Evolutionary conservation across 2,113 vertebrate genomes (phyloP).

Genomic region (Hepsetus odoe): DNA sequence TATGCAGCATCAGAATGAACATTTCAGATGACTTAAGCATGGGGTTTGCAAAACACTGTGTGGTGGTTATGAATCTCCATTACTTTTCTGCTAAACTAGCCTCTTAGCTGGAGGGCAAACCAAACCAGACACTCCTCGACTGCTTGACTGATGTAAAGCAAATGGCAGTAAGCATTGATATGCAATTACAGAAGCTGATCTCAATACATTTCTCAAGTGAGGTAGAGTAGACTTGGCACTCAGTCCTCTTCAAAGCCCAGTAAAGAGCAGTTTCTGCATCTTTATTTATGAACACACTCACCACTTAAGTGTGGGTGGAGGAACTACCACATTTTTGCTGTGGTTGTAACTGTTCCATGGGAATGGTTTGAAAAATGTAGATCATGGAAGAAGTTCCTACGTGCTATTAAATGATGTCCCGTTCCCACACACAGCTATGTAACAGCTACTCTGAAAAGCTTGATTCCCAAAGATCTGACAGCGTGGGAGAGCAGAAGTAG

Average conservation of each 20-base stretch:
- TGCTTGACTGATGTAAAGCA: no score
- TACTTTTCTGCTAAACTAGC: no score
- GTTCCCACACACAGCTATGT: not conserved
- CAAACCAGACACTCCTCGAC: no score
- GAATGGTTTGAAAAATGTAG: conserved; percentile 2
- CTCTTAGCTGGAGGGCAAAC: no score
- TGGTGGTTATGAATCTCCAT: no score
- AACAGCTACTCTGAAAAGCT: not conserved
- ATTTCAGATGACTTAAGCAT: no score
- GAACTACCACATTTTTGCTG: conserved; percentile 19
- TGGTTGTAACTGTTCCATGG: conserved; percentile 28
- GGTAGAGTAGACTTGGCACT: not conserved
- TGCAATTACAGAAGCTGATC: no score
- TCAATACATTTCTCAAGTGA: no score
- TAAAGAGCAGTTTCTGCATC: not conserved
- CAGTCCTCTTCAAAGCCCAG: not conserved
- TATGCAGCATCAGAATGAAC: no score
- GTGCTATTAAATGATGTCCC: not conserved
- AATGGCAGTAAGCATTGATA: no score
- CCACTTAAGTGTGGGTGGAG: conserved; percentile 24
- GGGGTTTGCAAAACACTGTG: no score
- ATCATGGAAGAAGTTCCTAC: not conserved
- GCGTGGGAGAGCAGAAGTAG: not conserved
- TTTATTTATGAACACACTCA: conserved; percentile 38
- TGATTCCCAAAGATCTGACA: not conserved